Percentiles rank a stretch among this genome's conserved stretches.
These are phyloP conservation scores for Nannobrachium achirus DNA, from an alignment of 2,113 vertebrate species.

Conservation along the genomic window DNA sequence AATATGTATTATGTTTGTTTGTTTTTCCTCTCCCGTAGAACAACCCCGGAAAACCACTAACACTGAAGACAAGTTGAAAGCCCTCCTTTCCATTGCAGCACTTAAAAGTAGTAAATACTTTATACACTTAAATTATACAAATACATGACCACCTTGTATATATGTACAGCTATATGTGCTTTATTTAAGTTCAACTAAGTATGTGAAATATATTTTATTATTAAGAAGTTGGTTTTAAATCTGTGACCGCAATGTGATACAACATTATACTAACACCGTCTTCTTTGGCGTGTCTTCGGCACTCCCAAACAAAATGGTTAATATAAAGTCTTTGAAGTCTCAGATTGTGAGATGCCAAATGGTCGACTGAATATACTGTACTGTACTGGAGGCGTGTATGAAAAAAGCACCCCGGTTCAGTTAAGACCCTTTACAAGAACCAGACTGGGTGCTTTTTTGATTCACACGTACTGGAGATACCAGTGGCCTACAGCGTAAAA, in stretches of 20 bases:
- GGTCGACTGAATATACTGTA: neutral
- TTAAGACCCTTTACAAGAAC: too few relatives aligned
- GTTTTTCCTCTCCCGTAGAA: slow-evolving; percentile 46
- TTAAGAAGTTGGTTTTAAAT: slow-evolving; percentile 27
- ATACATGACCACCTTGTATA: slow-evolving; percentile 38
- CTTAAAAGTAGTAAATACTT: slow-evolving; percentile 52
- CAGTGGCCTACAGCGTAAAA: slow-evolving; percentile 25
- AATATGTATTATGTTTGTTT: too few relatives aligned
- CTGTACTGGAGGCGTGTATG: too few relatives aligned
- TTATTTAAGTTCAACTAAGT: slow-evolving; percentile 49
- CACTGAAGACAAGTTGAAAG: neutral
- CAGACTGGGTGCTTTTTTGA: too few relatives aligned
- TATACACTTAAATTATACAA: slow-evolving; percentile 43
- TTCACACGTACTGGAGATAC: slow-evolving; percentile 32
- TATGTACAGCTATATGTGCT: slow-evolving; percentile 24
- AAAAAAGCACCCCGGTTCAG: too few relatives aligned
- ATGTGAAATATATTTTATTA: slow-evolving; percentile 57
- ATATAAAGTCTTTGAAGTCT: neutral
- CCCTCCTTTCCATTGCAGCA: slow-evolving; percentile 43
- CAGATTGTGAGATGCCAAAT: neutral
- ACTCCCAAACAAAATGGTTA: slow-evolving; percentile 3
- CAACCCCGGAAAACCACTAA: slow-evolving; percentile 57
- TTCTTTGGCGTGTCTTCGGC: slow-evolving; percentile 2
- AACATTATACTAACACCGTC: neutral
- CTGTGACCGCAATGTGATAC: slow-evolving; percentile 19